Evolutionary conservation across 2,113 vertebrate genomes (phyloP).

Genomic region (Ondatra zibethicus): DNA sequence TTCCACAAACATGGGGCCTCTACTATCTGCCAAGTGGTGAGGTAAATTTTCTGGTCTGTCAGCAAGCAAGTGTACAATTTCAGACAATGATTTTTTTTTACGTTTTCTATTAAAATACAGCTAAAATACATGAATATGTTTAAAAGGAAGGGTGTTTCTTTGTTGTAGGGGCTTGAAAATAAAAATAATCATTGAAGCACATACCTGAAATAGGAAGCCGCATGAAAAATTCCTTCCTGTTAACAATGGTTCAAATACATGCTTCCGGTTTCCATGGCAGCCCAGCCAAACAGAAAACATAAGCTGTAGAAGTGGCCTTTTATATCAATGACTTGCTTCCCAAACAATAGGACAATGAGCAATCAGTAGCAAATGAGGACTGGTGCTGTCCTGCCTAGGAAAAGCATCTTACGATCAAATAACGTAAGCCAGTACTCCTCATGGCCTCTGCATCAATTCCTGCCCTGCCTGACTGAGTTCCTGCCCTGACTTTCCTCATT

Average conservation of each 20-base stretch:
- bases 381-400: not conserved
- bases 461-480: not conserved
- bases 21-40: constrained; percentile 21
- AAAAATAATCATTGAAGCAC: constrained; percentile 71
- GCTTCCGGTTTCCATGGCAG: constrained; percentile 84
- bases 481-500: not conserved
- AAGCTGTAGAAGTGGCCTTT: constrained; percentile 67
- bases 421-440: not conserved
- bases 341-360: not conserved
- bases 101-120: constrained; percentile 48
- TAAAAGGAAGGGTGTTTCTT: constrained; percentile 63
- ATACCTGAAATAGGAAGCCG: constrained; percentile 68
- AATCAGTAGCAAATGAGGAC: constrained; percentile 43
- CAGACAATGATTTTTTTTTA: not conserved
- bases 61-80: constrained; percentile 14
- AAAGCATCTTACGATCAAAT: constrained; percentile 24
- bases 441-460: too few species aligned
- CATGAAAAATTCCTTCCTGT: constrained; percentile 65
- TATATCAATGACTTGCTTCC: constrained; percentile 52
- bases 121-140: constrained; percentile 41
- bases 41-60: constrained; percentile 42
- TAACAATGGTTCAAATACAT: constrained; percentile 68
- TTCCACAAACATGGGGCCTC: not conserved
- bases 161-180: constrained; percentile 50
- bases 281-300: constrained; percentile 71